Base-by-base conservation (phyloP, 2,888 invertebrate species). In the Cheilosia scutellata region DNA sequence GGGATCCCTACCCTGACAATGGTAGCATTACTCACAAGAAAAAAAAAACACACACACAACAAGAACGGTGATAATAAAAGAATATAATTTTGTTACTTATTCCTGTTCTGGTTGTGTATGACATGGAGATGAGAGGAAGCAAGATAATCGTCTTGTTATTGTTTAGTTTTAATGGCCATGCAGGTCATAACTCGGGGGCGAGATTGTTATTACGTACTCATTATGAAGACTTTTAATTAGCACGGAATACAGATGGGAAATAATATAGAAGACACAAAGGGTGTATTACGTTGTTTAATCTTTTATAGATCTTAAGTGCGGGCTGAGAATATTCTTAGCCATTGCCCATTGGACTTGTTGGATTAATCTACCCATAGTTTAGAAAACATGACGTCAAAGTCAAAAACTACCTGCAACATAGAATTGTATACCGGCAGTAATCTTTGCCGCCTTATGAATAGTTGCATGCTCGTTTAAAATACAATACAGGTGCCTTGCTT, bases 101-200 rank as follows among this genome's bases (percentile, higher is more conserved):
- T 55, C 60, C 51, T 72, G 72, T 55, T 66, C 71, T 47, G 65
- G 66, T 68, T 75, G 47, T 55, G 68, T 62, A 40, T 55, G 77
- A 62, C 60, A 78, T 63, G 62, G 57, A 42, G 68, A 79, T 74
- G 83, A 74, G 74, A 63, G 57, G 71, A 78, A 44, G 68, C 55
- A 42, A 83, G 83, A 74, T 83, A 63, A 68, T 83, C 68, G 62
- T 57, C 63, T 63, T 63, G 68, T 72, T 60, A 72, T 55, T 77
- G 47, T 72, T 65, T 63, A 49, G 65, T 66, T 83, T 79, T 83
- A 83, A 79, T 79, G 79, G 9, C 37, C 58, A n/a, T 49, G 29
- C 44, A 47, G 83, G 83, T 74, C 79, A 74, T 83, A 83, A 83
- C 68, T 79, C 57, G 79, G 72, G 78, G 78, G 82, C 79, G 83